Base-by-base conservation (phyloP, 2,888 invertebrate genomes). In the Branchellion lobata region DNA sequence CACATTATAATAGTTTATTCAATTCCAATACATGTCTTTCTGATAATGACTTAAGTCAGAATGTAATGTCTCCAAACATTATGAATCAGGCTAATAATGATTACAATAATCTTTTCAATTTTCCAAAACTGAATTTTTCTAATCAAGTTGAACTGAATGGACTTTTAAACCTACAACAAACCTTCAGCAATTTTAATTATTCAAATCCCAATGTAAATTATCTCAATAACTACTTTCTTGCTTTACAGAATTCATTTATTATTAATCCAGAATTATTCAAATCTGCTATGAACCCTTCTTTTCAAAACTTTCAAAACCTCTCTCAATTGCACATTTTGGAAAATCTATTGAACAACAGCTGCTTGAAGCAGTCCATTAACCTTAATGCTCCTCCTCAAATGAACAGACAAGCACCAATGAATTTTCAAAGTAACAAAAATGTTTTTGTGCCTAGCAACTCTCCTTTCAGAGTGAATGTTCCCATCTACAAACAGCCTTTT, bases 31-130 rank as follows among this genome's bases (percentile, higher is more conserved):
- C 14, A 57, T 18, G n/a, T n/a, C n/a, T 57, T 3, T 3, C 21
- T 57, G 61, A 57, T n/a, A 57, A 57, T n/a, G 61, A 57, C 24
- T 57, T 57, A n/a, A 57, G 61, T 57, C 61, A 57, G 21, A n/a
- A 5, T 14, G 24, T 57, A 24, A 24, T 57, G 21, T 57, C 61
- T 3, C 8, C 61, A 3, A 24, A 24, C 21, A 5, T 57, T 3
- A 24, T 57, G 21, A 57, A 57, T 57, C 61, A 57, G 21, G 8
- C 61, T 5, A 57, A 29, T 24, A 34, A 57, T n/a, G 61, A 57
- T 57, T 57, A 57, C 24, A 57, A 57, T 18, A 57, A 57, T n/a
- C 21, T 57, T 57, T 57, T 57, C 11, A 57, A 18, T 57, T n/a
- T n/a, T 14, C 61, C 61, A 57, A 57, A 57, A n/a, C 8, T 24